Conservation (phyloP, 2,888 invertebrate species). For the Rhopalosiphum nymphaeae region DNA sequence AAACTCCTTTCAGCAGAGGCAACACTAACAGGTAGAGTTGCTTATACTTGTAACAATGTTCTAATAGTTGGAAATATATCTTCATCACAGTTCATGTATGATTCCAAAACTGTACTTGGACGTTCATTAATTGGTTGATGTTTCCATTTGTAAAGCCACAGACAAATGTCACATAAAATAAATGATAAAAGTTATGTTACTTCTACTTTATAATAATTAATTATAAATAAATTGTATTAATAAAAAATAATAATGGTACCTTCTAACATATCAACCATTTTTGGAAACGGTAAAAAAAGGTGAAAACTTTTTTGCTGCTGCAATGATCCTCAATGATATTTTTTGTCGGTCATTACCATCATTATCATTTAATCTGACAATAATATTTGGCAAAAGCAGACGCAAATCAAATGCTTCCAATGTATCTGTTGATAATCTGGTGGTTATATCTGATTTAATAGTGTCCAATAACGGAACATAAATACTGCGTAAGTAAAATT, state of each 20-base stretch:
- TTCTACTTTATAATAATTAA: not conserved
- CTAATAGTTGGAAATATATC: slow-evolving; percentile 8
- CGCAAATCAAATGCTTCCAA: slow-evolving; percentile 34
- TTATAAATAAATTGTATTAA: slow-evolving; percentile 9
- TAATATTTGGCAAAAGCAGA: not conserved
- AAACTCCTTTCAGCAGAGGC: not conserved
- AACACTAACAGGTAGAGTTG: slow-evolving; percentile 14
- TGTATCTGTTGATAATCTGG: slow-evolving; percentile 22
- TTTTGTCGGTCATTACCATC: slow-evolving; percentile 22
- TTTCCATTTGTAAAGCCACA: slow-evolving; percentile 37
- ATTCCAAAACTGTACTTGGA: slow-evolving; percentile 26
- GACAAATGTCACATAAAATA: slow-evolving; percentile 22
- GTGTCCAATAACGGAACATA: not conserved
- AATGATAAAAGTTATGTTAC: not conserved
- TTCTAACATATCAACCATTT: slow-evolving; percentile 31
- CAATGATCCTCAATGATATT: not conserved
- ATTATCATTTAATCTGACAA: slow-evolving; percentile 10
- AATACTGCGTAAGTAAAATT: slow-evolving; percentile 11
- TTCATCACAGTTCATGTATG: slow-evolving; percentile 27
- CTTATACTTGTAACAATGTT: not conserved
- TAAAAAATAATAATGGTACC: slow-evolving; percentile 21
- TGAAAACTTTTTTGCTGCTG: slow-evolving; percentile 25
- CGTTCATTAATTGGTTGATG: not conserved
- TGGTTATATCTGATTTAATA: slow-evolving; percentile 36
- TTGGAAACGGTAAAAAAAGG: slow-evolving; percentile 18